These are phyloP conservation scores for Tragulus kanchil DNA, from an alignment of 2,113 vertebrate genomes.

Conservation along the genomic window DNA sequence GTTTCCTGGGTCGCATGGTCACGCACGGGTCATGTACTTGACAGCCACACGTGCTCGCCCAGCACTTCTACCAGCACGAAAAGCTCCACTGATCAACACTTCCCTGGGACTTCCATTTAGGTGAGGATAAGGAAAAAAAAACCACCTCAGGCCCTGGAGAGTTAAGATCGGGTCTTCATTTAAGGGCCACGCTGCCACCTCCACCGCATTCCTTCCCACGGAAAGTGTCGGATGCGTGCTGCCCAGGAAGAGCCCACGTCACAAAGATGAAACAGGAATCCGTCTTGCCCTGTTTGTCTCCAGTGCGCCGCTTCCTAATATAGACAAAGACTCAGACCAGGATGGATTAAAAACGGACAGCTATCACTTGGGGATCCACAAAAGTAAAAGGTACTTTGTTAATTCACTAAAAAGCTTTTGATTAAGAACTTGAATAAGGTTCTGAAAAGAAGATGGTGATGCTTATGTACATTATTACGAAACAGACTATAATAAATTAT, in stretches of 20 bases:
- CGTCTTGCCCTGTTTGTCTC: background rate
- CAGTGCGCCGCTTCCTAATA: background rate
- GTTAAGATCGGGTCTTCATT: background rate
- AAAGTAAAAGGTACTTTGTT: background rate
- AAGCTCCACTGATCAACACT: background rate
- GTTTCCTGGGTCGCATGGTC: background rate
- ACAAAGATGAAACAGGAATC: background rate
- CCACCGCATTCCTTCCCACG: background rate
- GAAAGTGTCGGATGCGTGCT: background rate
- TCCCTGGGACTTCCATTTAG: background rate
- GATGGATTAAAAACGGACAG: background rate
- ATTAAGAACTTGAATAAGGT: background rate
- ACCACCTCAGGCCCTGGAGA: background rate
- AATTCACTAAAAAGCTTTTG: background rate
- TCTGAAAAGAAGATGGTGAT: slow-evolving; percentile 27
- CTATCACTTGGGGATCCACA: background rate
- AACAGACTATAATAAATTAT: background rate
- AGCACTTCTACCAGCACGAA: background rate
- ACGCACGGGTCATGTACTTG: background rate
- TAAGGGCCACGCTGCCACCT: background rate
- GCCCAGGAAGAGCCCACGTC: background rate
- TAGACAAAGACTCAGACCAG: background rate
- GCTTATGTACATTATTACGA: background rate
- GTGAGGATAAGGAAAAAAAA: background rate
- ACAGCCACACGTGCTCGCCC: background rate